Base-by-base conservation (phyloP, 2,888 invertebrate genomes). In the Drosophila testacea region DNA sequence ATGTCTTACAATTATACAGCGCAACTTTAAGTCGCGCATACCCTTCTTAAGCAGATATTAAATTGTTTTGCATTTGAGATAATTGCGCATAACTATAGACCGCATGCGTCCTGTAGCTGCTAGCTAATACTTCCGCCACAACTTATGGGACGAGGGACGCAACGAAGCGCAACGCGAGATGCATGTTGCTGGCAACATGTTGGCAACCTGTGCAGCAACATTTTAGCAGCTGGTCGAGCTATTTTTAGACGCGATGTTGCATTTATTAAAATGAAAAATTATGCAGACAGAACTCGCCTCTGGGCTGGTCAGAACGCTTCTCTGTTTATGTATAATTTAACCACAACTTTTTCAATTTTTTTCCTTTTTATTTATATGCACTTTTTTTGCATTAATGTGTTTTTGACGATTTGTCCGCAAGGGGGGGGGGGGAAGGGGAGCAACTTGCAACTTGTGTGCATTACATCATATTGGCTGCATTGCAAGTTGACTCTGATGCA, bases 261-360 rank as follows among this genome's bases (percentile, higher is more conserved):
- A 79, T 88, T 84, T 83, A 86, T 83, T 84, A 83, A 86, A 84
- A 88, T 87, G 85, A 76, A 80, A 82, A 71, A 85, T 88, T 88
- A 85, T 83, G 70, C 69, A 74, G 79, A 67, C 72, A 44, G 60
- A 72, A 41, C 52, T 36, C 36, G 48, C 5, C 48, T 13, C 10
- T 10, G 16, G 32, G 39, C 38, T 44, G 50, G 30, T 46, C 16
- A 54, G 39, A 28, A 46, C 47, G n/a, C 38, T 55, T 38, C 50
- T 27, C 46, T 66, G 61, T 62, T 77, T 67, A 54, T 64, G 64
- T 46, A 75, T 75, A 72, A 69, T 76, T 78, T 66, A 71, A 50
- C 16, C 42, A 22, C 22, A 36, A 22, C 13, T 55, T 60, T 50
- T 62, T 69, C 57, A 48, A 32, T 41, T 39, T 55, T 46, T 41